These are phyloP conservation scores for Lamellibrachia satsuma DNA, from an alignment of 2,888 invertebrate species.

Conservation along the genomic window DNA sequence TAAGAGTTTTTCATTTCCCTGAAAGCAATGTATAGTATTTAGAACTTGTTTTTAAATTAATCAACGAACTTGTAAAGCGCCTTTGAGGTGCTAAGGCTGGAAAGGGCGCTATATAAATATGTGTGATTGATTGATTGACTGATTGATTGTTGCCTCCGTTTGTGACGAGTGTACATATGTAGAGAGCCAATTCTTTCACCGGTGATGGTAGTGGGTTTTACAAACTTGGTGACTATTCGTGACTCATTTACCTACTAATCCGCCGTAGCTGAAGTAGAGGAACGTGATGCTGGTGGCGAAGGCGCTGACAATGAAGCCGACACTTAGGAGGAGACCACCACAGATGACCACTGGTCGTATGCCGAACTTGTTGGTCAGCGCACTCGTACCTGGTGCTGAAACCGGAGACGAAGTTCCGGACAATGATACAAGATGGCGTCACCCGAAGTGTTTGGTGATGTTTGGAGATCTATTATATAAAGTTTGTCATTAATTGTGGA, in stretches of 20 bases:
- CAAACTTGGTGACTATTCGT: not conserved
- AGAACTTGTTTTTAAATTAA: too few species aligned
- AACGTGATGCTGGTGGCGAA: slow-evolving; percentile 43
- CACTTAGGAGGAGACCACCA: not conserved
- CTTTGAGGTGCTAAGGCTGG: too few species aligned
- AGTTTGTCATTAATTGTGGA: not conserved
- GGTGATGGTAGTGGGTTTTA: not conserved
- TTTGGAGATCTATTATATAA: not conserved
- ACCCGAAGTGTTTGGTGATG: not conserved
- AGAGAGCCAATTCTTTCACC: not conserved
- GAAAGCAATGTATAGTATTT: too few species aligned
- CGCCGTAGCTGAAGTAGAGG: slow-evolving; percentile 44
- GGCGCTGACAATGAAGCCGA: slow-evolving; percentile 22
- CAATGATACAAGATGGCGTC: not conserved
- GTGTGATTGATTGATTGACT: too few species aligned
- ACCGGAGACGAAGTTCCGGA: not conserved
- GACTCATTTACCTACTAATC: slow-evolving; percentile 35
- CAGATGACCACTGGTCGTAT: not conserved
- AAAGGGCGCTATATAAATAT: too few species aligned
- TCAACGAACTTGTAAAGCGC: too few species aligned
- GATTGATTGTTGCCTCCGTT: too few species aligned
- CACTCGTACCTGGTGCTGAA: not conserved
- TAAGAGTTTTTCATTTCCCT: too few species aligned
- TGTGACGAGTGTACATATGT: not conserved
- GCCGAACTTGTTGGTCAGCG: slow-evolving; percentile 20